Base-by-base conservation (phyloP, 2,888 invertebrate species). In the Thereva nobilitata region DNA sequence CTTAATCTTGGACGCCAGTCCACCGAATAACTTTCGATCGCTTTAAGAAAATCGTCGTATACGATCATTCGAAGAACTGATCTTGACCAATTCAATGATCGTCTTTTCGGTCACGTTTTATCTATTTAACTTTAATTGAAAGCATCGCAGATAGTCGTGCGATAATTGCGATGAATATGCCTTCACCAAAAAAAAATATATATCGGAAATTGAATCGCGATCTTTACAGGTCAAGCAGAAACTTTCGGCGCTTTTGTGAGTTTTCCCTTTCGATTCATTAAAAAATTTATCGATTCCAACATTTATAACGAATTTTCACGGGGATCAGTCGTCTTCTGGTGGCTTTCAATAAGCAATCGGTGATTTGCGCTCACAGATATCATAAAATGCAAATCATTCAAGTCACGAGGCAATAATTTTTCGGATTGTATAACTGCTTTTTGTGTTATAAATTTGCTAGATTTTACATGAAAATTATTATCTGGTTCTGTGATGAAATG, bases 111-210 rank as follows among this genome's bases (percentile, higher is more conserved):
- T 61, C 61, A 61, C 61, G 61, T 61, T 61, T 61, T 61, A 23
- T 40, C 61, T 49, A 61, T 61, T 61, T 41, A 41, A 40, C 40
- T 61, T 61, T 61, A 61, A 61, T 61, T 61, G 61, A 61, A 59
- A 61, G 61, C 61, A 41, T 41, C 41, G 40, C 10, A 12, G 61
- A 61, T 61, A 50, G 50, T 61, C 50, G 61, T 50, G 61, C 61
- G 49, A 61, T 61, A 50, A 50, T 50, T 61, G 50, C 50, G 37
- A n/a, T 44, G 56, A 35, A 34, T 35, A 34, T 35, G 40, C 38
- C 9, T 34, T 3, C 7, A n/a, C 35, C 5, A 10, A 37, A 23
- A 23, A 23, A 23, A 23, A 23, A 23, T 23, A 23, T 23, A 23
- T 41, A 50, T 37, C 41, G 49, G 41, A 42, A 49, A 61, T 49